Conservation (phyloP, 2,797 vertebrate species). For the Bufotes viridis region DNA sequence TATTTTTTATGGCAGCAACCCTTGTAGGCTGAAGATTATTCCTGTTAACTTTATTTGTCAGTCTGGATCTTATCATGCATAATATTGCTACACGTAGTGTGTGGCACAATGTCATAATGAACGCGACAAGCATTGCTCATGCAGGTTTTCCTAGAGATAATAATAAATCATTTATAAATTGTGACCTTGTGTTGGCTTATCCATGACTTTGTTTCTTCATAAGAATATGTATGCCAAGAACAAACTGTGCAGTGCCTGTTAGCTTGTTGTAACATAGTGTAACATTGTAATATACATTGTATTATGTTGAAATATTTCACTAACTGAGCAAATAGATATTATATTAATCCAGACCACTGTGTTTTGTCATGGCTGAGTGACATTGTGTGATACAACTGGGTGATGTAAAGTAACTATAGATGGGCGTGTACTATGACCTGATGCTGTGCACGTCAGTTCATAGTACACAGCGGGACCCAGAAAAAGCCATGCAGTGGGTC, state of each 20-base stretch:
- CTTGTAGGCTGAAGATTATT: not conserved
- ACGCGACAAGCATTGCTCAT: slow-evolving; percentile 7
- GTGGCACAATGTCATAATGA: not conserved
- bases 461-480: too few species aligned
- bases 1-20: not conserved
- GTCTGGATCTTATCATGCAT: not conserved
- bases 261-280: slow-evolving; percentile 51
- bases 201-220: slow-evolving; percentile 41
- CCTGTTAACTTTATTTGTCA: not conserved
- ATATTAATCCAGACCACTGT: slow-evolving; percentile 41
- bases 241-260: slow-evolving; percentile 21
- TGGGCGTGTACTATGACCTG: too few species aligned
- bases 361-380: slow-evolving; percentile 10
- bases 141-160: not conserved
- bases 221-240: slow-evolving; percentile 40
- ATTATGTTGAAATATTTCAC: slow-evolving; percentile 34
- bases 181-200: slow-evolving; percentile 7
- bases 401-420: not conserved
- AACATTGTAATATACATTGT: slow-evolving; percentile 58
- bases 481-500: too few species aligned
- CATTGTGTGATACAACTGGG: not conserved
- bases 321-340: slow-evolving; percentile 55
- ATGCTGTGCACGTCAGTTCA: too few species aligned
- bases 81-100: not conserved
- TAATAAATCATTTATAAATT: not conserved